A percentile compares a stretch with the other conserved stretches of the same genome.
phyloP scores from a whole-genome alignment of 2,113 vertebrate genomes.

The Lepisosteus oculatus region DNA sequence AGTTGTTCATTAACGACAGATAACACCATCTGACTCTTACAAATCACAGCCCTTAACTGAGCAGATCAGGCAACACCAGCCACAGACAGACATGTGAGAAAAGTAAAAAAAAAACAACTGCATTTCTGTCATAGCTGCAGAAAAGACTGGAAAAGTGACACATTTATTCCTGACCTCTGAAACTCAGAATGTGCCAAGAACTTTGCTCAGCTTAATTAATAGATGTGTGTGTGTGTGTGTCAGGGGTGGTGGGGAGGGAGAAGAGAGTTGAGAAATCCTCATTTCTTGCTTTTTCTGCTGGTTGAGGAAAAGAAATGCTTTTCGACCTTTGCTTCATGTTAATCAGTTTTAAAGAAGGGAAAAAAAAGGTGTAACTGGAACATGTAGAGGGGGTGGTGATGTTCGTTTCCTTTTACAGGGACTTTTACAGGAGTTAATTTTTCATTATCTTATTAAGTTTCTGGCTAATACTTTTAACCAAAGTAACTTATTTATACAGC shows the following conservation, averaged over 20 bases:
- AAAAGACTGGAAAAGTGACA: slow-evolving; percentile 61
- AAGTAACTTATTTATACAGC: too few relatives aligned
- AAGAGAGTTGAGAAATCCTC: slow-evolving; percentile 45
- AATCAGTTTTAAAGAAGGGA: too few relatives aligned
- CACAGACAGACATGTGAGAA: slow-evolving; percentile 38
- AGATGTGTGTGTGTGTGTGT: slow-evolving; percentile 10
- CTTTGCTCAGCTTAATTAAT: slow-evolving; percentile 54
- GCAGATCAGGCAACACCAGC: slow-evolving; percentile 23
- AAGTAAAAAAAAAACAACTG: slow-evolving; percentile 34
- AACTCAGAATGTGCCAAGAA: slow-evolving; percentile 53
- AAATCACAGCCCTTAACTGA: slow-evolving; percentile 60
- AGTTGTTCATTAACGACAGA: slow-evolving; percentile 76
- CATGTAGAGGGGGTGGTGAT: too few relatives aligned
- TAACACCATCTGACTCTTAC: slow-evolving; percentile 67
- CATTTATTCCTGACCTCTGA: slow-evolving; percentile 65
- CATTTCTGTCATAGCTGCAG: slow-evolving; percentile 71
- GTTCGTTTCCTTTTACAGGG: too few relatives aligned
- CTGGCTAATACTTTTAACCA: too few relatives aligned
- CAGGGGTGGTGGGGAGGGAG: too few relatives aligned
- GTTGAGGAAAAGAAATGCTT: slow-evolving; percentile 36
- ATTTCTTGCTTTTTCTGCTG: slow-evolving; percentile 31
- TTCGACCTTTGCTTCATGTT: slow-evolving; percentile 19
- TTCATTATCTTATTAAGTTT: too few relatives aligned
- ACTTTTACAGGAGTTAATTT: too few relatives aligned
- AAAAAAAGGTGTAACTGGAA: too few relatives aligned